phyloP scores from a whole-genome alignment of 2,888 invertebrate species.

The Cantharis rufa region DNA sequence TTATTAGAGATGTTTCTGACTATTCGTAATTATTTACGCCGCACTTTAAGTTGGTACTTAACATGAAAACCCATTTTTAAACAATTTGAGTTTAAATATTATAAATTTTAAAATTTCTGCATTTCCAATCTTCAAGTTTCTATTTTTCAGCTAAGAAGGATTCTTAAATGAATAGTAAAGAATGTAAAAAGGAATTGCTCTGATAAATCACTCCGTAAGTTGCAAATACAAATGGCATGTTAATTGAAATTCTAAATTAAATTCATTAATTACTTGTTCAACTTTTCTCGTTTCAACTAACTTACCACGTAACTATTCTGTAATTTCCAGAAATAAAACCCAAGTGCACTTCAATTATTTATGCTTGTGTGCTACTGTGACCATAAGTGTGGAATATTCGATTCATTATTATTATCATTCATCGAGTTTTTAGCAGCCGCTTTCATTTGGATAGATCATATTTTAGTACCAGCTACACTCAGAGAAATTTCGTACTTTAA shows the following conservation, averaged over 20 bases:
- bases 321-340: conserved; percentile 30
- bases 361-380: conserved; percentile 15
- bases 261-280: conserved; percentile 36
- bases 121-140: neutral
- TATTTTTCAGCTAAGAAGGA: neutral
- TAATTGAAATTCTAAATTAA: conserved; percentile 35
- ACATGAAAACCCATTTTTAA: neutral
- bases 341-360: conserved; percentile 24
- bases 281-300: conserved; percentile 30
- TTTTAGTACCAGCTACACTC: no score
- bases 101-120: neutral
- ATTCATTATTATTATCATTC: neutral
- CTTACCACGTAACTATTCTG: conserved; percentile 29
- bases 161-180: neutral
- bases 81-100: neutral
- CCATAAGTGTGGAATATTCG: conserved; percentile 2
- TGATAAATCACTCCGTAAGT: conserved; percentile 26
- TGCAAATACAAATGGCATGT: conserved; percentile 30
- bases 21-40: neutral
- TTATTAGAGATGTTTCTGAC: neutral
- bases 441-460: neutral
- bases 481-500: no score
- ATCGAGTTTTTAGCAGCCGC: neutral
- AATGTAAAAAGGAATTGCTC: conserved; percentile 11
- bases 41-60: neutral